These are phyloP conservation scores for Cygnus olor DNA, from an alignment of 2,797 vertebrate genomes.

Conservation along the genomic window DNA sequence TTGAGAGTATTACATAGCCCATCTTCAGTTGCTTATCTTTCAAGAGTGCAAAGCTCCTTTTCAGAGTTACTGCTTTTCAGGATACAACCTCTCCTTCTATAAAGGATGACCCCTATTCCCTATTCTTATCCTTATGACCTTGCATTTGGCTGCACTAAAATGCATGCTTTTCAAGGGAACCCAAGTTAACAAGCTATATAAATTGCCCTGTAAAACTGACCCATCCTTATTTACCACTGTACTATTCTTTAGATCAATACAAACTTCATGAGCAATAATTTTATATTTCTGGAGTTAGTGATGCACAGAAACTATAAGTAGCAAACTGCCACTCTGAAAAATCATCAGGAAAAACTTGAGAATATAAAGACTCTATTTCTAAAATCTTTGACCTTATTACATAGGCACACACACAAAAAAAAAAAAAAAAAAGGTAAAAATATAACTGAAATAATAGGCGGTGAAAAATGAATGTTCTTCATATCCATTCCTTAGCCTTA, in stretches of 20 bases:
- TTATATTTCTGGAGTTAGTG: conserved; percentile 27
- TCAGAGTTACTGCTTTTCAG: conserved; percentile 45
- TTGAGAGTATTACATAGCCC: not conserved
- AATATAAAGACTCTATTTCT: not conserved
- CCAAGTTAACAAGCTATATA: conserved; percentile 50
- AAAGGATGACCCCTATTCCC: conserved; percentile 39
- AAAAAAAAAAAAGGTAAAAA: not conserved
- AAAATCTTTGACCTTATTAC: not conserved
- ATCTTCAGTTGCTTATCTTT: conserved; percentile 40
- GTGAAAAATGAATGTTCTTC: not conserved
- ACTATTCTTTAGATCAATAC: conserved; percentile 9
- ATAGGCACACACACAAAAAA: not conserved
- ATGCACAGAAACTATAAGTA: not conserved
- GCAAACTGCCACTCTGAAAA: not conserved
- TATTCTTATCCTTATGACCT: conserved; percentile 59
- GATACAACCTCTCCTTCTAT: conserved; percentile 1
- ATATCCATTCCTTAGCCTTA: not conserved
- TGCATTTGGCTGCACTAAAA: conserved; percentile 67
- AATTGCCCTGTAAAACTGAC: conserved; percentile 56
- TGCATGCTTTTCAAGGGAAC: not conserved
- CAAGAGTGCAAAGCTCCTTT: conserved; percentile 18
- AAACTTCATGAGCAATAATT: not conserved
- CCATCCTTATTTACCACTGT: conserved; percentile 37
- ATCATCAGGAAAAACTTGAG: not conserved
- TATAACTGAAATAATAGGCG: not conserved